Evolutionary conservation across 1,140 invertebrate species (phyloP).

Genomic region (Sycobia sp.): DNA sequence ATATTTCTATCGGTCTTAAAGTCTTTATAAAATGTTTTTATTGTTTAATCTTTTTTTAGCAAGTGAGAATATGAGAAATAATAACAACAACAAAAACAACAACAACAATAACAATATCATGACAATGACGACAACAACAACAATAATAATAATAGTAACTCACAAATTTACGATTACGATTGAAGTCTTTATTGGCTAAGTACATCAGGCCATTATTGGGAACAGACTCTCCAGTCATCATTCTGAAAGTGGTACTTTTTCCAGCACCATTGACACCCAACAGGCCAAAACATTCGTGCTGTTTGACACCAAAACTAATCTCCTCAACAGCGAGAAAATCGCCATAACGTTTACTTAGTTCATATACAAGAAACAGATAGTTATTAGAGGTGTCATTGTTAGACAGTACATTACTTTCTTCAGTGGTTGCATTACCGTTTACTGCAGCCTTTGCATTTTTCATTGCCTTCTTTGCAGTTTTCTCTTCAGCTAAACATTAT

Average conservation of each 20-base stretch:
- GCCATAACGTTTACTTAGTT: constrained; percentile 73
- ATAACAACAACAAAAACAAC: too few relatives aligned
- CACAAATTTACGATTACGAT: constrained; percentile 60
- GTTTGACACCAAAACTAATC: constrained; percentile 72
- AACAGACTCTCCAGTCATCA: constrained; percentile 73
- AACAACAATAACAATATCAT: too few relatives aligned
- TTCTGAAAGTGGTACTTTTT: constrained; percentile 89
- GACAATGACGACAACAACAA: too few relatives aligned
- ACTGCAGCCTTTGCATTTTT: constrained; percentile 3
- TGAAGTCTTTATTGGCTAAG: constrained; percentile 51
- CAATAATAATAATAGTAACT: too few relatives aligned
- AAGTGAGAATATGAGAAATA: too few relatives aligned
- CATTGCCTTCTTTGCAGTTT: neutral
- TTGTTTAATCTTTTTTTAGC: too few relatives aligned
- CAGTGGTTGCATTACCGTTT: constrained; percentile 13
- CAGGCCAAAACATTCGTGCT: constrained; percentile 85
- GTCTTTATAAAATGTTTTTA: too few relatives aligned
- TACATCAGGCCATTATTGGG: constrained; percentile 69
- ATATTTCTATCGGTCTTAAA: too few relatives aligned
- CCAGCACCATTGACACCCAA: constrained; percentile 83
- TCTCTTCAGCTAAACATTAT: constrained; percentile 1
- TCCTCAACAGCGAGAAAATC: constrained; percentile 70
- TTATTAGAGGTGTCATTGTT: constrained; percentile 35
- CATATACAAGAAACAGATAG: constrained; percentile 54
- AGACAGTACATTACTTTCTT: constrained; percentile 25